Evolutionary conservation across 2,113 vertebrate species (phyloP).

Genomic region (Nycticorax nycticorax): DNA sequence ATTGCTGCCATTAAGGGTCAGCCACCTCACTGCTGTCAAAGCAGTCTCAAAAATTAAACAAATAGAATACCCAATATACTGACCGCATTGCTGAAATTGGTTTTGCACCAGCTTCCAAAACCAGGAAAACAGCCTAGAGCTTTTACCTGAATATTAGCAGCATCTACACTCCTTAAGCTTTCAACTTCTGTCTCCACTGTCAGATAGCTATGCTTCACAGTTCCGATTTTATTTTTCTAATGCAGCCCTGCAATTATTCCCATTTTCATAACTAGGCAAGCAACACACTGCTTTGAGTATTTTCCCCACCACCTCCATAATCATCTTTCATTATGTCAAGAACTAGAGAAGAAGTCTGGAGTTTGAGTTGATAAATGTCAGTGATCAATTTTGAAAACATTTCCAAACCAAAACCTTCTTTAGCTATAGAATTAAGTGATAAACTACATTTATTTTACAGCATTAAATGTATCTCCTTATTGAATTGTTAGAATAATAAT

Average conservation of each 20-base stretch:
- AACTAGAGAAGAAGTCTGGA: neutral
- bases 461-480: neutral
- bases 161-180: neutral
- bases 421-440: neutral
- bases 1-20: neutral
- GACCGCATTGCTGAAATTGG: neutral
- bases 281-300: neutral
- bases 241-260: neutral
- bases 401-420: neutral
- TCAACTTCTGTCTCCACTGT: neutral
- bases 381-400: neutral
- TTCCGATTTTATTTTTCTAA: neutral
- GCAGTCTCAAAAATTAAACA: neutral
- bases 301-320: neutral
- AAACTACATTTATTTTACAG: neutral
- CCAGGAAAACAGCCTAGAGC: neutral
- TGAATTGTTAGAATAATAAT: neutral
- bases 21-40: neutral
- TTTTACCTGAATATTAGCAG: neutral
- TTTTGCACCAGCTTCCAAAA: neutral
- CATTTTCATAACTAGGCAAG: neutral
- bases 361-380: neutral
- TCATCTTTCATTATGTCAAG: neutral
- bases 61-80: neutral
- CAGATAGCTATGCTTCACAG: neutral